Conservation (phyloP, 2,888 invertebrate genomes). For the Lutraria lutraria region DNA sequence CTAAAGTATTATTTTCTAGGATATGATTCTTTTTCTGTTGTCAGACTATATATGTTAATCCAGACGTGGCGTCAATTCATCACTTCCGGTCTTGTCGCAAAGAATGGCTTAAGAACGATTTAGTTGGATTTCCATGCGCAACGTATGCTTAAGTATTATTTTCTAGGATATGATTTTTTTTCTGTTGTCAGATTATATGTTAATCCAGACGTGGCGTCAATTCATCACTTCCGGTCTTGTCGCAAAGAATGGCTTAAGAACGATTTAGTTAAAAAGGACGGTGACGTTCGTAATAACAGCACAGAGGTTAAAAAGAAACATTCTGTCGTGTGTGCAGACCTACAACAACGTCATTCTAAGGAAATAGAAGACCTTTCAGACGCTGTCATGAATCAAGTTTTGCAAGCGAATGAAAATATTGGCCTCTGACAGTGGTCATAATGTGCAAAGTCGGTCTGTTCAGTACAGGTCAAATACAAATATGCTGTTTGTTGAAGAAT, state of each 20-base stretch:
- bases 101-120: constrained; percentile 13
- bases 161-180: background rate
- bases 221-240: constrained; percentile 30
- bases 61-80: background rate
- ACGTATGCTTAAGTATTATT: no score
- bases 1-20: no score
- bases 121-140: no score
- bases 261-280: background rate
- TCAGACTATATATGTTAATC: background rate
- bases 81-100: constrained; percentile 25
- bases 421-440: background rate
- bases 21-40: no score
- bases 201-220: background rate
- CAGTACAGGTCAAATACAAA: background rate
- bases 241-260: constrained; percentile 27
- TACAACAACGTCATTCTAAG: background rate
- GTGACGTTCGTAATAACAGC: background rate
- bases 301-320: background rate
- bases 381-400: background rate
- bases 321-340: background rate
- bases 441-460: background rate
- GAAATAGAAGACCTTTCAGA: background rate
- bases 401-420: background rate
- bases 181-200: background rate
- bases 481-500: background rate